A percentile compares a stretch with the other conserved stretches of the same genome.
Evolutionary conservation across 2,888 invertebrate genomes (phyloP).

Genomic region (Nomada fabriciana): DNA sequence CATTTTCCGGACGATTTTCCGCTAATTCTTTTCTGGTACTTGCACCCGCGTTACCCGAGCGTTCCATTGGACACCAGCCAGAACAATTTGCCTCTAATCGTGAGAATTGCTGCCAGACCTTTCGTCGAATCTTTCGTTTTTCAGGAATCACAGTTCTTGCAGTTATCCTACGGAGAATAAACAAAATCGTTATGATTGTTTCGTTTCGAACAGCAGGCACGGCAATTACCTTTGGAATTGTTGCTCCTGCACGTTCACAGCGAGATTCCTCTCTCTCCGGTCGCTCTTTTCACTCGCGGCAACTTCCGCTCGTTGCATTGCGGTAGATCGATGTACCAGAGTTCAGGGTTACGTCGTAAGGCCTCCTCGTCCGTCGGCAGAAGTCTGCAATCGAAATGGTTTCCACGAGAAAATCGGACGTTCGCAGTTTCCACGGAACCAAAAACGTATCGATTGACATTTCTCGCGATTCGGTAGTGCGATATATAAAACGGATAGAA

Average conservation of each 20-base stretch:
- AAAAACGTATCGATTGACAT: no score
- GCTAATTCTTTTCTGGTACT: slow-evolving; percentile 1
- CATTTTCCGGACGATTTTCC: not conserved
- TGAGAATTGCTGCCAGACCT: no score
- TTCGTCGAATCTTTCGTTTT: no score
- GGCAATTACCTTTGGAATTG: no score
- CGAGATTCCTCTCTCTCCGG: slow-evolving; percentile 14
- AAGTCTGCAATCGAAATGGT: slow-evolving; percentile 47
- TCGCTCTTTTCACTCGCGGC: slow-evolving; percentile 7
- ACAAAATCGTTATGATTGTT: no score
- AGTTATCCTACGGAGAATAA: no score
- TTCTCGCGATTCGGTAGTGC: no score
- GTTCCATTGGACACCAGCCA: no score
- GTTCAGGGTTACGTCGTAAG: slow-evolving; percentile 71
- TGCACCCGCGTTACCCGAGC: not conserved
- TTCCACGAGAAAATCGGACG: not conserved
- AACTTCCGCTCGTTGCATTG: slow-evolving; percentile 42
- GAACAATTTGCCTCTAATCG: no score
- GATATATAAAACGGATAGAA: no score
- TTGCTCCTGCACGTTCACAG: not conserved
- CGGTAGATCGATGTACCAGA: slow-evolving; percentile 66
- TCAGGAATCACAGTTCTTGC: no score
- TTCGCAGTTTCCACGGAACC: not conserved
- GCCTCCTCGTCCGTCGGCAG: slow-evolving; percentile 48
- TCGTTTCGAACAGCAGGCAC: no score